Base-by-base conservation (phyloP, 2,113 vertebrate genomes). In the Rattus norvegicus region DNA sequence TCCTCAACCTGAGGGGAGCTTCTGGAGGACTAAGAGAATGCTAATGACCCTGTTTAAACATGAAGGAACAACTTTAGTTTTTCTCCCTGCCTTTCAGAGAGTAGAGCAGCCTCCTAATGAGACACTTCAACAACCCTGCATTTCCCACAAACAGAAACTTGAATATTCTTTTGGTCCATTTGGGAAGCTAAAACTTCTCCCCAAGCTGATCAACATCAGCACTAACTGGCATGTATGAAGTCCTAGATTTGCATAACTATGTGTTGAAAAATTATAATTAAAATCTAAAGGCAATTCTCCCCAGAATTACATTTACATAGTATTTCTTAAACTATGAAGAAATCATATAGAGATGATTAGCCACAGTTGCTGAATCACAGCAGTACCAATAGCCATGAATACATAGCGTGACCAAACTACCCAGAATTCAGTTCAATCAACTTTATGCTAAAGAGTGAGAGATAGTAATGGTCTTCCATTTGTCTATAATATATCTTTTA, bases 151-250 rank as follows among this genome's bases (percentile, higher is more conserved):
- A 93, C 47, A 3, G 39, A 94, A 97, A 96, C 69, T 92, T 96
- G 5, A 81, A 43, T 54, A 59, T 93, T 90, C 79, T 94, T 92
- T 92, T 69, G 76, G 47, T 59, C 36, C 33, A 75, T 90, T 49
- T 85, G 39, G 65, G 83, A 96, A 93, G 49, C 16, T 91, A 86
- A 89, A 87, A 90, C 19, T 93, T 94, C 80, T 84, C 75, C 70
- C 28, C n/a, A 75, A 70, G 59, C 67, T 54, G 61, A 70, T 84
- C 81, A 94, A n/a, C 63, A 84, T 93, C 92, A 94, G 61, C 72
- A 95, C 61, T 89, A 95, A 86, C 26, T 70, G 88, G 91, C 56
- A 94, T 96, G 81, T 96, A 94, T 88, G 65, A 95, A 96, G 47
- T 69, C n/a, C 70, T 59, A 94, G 3, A 92, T 97, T 95, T 97